Percentiles rank a stretch among this genome's conserved stretches.
phyloP scores from a whole-genome alignment of 2,888 invertebrate species.

The Epistrophe grossulariae region DNA sequence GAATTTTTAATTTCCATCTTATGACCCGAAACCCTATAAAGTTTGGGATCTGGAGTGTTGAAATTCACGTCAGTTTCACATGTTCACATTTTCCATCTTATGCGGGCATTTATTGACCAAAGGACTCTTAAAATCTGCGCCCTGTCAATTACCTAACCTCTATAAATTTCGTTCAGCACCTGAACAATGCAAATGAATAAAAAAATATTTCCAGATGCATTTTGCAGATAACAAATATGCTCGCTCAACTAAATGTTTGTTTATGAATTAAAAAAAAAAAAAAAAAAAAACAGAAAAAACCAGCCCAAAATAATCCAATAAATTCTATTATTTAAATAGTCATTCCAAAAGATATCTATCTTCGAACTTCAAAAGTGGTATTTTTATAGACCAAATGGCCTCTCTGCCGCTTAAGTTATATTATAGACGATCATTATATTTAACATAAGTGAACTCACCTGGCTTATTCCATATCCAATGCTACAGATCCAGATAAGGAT shows the following conservation, averaged over 20 bases:
- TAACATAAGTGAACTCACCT: slow-evolving; percentile 47
- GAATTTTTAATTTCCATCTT: too few relatives aligned
- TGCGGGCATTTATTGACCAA: too few relatives aligned
- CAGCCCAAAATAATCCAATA: slow-evolving; percentile 36
- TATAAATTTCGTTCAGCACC: not conserved
- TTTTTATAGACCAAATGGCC: slow-evolving; percentile 38
- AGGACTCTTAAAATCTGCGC: too few relatives aligned
- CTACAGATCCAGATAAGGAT: slow-evolving; percentile 71
- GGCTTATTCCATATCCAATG: slow-evolving; percentile 63
- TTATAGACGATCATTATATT: not conserved
- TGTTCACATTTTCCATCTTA: too few relatives aligned
- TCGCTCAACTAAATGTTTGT: slow-evolving; percentile 27
- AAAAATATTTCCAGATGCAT: slow-evolving; percentile 48
- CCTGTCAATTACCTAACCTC: too few relatives aligned
- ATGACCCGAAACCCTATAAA: too few relatives aligned
- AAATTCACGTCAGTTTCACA: too few relatives aligned
- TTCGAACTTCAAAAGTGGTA: not conserved
- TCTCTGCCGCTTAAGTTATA: slow-evolving; percentile 23
- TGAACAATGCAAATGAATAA: not conserved
- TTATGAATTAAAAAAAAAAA: not conserved
- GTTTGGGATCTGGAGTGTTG: too few relatives aligned
- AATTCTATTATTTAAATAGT: slow-evolving; percentile 40
- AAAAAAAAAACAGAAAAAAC: slow-evolving; percentile 6
- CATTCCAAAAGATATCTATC: not conserved
- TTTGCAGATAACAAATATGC: slow-evolving; percentile 12